Evolutionary conservation across 2,113 vertebrate species (phyloP).

Genomic region (Anarrhichthys ocellatus): DNA sequence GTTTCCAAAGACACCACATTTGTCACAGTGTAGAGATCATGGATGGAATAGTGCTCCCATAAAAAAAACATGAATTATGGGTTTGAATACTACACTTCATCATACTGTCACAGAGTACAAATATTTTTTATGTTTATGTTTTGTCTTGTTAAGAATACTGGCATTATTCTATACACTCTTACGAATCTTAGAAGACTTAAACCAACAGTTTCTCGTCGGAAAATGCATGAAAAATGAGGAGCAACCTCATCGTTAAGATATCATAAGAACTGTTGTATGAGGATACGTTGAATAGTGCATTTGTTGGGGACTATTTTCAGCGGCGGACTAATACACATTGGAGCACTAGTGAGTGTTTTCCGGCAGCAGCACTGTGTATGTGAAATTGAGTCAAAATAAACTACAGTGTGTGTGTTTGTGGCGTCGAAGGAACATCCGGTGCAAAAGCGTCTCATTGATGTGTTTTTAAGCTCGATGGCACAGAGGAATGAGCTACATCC

Average conservation of each 20-base stretch:
- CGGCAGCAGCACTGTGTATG: neutral
- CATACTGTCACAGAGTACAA: neutral
- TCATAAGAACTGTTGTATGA: neutral
- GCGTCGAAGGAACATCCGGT: neutral
- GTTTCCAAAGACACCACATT: neutral
- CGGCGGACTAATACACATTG: neutral
- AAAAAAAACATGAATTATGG: neutral
- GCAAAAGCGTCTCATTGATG: neutral
- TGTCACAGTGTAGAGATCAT: neutral
- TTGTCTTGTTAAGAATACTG: neutral
- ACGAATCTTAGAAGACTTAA: neutral
- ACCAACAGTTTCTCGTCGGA: neutral
- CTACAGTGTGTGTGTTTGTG: neutral
- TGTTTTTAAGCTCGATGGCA: neutral
- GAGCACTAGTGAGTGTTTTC: neutral
- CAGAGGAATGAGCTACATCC: neutral
- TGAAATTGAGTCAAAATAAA: neutral
- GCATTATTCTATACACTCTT: neutral
- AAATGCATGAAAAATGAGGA: neutral
- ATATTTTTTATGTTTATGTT: neutral
- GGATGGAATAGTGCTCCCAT: neutral
- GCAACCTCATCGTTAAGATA: neutral
- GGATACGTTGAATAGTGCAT: neutral
- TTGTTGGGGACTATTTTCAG: neutral
- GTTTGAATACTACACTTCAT: neutral